Percentiles rank a stretch among this genome's conserved stretches.
Conservation (phyloP, 2,888 invertebrate genomes). For the Andrena haemorrhoa region DNA sequence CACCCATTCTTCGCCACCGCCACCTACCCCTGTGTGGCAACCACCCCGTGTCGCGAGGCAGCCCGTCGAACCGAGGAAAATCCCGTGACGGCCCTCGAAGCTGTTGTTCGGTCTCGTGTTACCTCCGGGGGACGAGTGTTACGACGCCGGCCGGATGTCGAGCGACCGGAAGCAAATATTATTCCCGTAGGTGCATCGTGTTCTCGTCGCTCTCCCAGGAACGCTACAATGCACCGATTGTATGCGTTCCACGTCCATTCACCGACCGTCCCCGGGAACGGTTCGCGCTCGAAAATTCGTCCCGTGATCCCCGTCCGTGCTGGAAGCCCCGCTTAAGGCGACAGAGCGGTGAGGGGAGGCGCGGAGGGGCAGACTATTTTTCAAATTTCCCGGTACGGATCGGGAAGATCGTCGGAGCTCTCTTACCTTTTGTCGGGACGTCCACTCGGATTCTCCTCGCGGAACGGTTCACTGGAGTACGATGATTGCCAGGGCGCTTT, state of each 20-base stretch:
- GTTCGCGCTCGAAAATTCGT: constrained; percentile 60
- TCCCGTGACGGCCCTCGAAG: not conserved
- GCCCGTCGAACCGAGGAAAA: constrained; percentile 32
- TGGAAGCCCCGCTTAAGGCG: not conserved
- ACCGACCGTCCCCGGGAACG: constrained; percentile 32
- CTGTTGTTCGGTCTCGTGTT: constrained; percentile 41
- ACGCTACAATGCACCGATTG: constrained; percentile 79
- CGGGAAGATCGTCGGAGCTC: constrained; percentile 11
- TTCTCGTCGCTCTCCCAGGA: constrained; percentile 53
- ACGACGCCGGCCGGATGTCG: constrained; percentile 56
- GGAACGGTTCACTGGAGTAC: constrained; percentile 67
- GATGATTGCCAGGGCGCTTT: constrained; percentile 57
- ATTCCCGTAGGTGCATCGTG: constrained; percentile 73
- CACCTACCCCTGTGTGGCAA: constrained; percentile 13
- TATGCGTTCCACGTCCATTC: constrained; percentile 66
- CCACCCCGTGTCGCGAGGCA: constrained; percentile 37
- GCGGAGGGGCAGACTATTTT: constrained; percentile 57
- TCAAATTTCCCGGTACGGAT: constrained; percentile 66
- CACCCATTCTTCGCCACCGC: constrained; percentile 42
- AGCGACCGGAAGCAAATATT: constrained; percentile 80
- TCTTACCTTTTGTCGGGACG: constrained; percentile 66
- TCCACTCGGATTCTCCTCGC: constrained; percentile 67
- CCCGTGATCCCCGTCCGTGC: constrained; percentile 33
- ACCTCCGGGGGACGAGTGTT: constrained; percentile 42
- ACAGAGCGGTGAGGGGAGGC: constrained; percentile 1